Evolutionary conservation across 2,888 invertebrate genomes (phyloP), one percentile per base, ranked within the genome.

Genomic region (Epiblema foenella): DNA sequence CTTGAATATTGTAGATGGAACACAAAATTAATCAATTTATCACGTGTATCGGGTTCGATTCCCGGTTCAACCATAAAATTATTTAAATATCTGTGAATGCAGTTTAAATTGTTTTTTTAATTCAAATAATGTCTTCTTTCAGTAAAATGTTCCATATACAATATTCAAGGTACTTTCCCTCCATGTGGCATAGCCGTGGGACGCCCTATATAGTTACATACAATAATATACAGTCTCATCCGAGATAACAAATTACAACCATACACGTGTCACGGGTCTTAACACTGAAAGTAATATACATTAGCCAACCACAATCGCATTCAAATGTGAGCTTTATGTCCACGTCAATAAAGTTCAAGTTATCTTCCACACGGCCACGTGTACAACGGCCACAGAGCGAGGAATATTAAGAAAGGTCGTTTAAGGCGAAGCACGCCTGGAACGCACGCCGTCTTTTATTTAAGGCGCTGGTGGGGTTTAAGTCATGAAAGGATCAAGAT

Each of bases 361-460:
- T 60, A 12, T 12, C 46, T 3, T 1, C 18, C 11, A 18, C 33
- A n/a, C 5, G 52, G 46, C 12, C 9, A 2, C 18, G 20, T 24
- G 46, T 56, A 59, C 59, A 65, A 65, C 66, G 54, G 68, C 71
- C 71, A 72, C 67, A 67, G 71, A 67, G 71, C 71, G 68, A 20
- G 57, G 59, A 68, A 68, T 72, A 72, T 72, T 72, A 72, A 68
- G 72, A 72, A 71, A 66, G 70, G 73, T 66, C 73, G 73, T 70
- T 73, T 69, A 69, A 73, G 73, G 57, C 70, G 62, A 56, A 66
- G 73, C 69, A 52, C 63, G 73, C 73, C 29, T 49, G 64, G 70
- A 70, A 66, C 66, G 70, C 70, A 63, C 69, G 62, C 37, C 67
- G 62, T 62, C 70, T 73, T 73, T 69, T 73, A 70, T 70, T 70